Evolutionary conservation across 1,140 invertebrate species (phyloP).

Genomic region (Steinernema feltiae): DNA sequence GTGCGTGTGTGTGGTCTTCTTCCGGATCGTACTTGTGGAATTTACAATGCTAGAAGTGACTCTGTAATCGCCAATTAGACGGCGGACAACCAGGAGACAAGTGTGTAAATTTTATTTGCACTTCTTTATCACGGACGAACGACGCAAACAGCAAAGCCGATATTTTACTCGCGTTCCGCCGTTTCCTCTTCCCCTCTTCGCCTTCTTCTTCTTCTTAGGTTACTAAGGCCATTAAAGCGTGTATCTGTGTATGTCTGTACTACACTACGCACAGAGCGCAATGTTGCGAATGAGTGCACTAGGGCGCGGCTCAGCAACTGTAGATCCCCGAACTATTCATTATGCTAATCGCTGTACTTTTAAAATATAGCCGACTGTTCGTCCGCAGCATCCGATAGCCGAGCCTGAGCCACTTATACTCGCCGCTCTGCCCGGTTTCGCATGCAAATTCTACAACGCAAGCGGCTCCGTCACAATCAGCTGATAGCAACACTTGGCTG

Average conservation of each 20-base stretch:
- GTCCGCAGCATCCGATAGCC: not conserved
- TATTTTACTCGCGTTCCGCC: not conserved
- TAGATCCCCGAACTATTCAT: not conserved
- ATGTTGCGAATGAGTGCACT: no score
- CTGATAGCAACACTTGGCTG: no score
- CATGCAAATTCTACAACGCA: not conserved
- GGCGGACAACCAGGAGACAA: not conserved
- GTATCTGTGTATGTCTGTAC: no score
- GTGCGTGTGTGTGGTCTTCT: no score
- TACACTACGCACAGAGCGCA: no score
- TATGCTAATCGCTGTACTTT: not conserved
- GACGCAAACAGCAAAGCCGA: not conserved
- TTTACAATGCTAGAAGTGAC: no score
- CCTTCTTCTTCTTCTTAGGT: not conserved
- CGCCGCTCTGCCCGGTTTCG: no score
- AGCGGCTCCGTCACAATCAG: not conserved
- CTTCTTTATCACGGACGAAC: not conserved
- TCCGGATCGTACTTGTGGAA: no score
- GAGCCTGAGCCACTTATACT: not conserved
- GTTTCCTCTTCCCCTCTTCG: not conserved
- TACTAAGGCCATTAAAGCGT: no score
- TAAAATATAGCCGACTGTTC: no score
- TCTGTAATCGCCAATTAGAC: not conserved
- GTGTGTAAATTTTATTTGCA: slow-evolving; percentile 2
- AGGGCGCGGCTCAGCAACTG: no score